Evolutionary conservation across 2,797 vertebrate species (phyloP), one percentile per base, ranked within the genome.

Genomic region (Antrozous pallidus): DNA sequence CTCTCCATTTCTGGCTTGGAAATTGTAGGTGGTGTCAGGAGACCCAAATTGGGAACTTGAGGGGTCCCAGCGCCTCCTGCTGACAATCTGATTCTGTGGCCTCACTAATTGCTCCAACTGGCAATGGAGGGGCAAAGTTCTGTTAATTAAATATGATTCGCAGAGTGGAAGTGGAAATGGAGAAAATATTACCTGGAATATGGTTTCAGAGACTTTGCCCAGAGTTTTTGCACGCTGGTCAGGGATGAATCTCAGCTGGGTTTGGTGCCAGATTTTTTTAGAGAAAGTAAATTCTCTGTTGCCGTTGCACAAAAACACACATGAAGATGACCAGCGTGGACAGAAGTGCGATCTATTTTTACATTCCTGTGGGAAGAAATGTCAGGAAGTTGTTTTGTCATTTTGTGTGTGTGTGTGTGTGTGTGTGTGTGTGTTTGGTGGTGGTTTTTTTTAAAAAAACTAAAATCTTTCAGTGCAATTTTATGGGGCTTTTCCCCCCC

Each of bases 321-420:
- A 54, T 3, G 38, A 54, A 28, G 36, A 90, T 88, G 78, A 42
- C 58, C 88, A 16, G 49, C 51, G 73, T 51, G 38, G 81, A 40
- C 90, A 93, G 81, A 90, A 92, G 84, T 90, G 81, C 81, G 63
- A 36, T 83, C 61, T 88, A 24, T 81, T 93, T 90, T 96, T 90
- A 82, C 38, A 49, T 92, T 80, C 82, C 75, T 87, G 31, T 93
- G 91, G 86, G 79, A 75, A 93, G 75, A 79, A 82, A 79, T 95
- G 63, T 58, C 78, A 91, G 80, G 47, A 82, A 92, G 56, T 61
- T 33, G 26, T 58, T 58, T 58, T 58, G 26, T 58, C 28, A 58
- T 28, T 58, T 58, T 31, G 26, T 58, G 56, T 58, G 26, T 58
- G 54, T 56, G 4, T 58, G 4, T 58, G n/a, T n/a, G n/a, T 31